These are phyloP conservation scores for Parthenolecanium corni DNA, from an alignment of 2,888 invertebrate species.

Conservation along the genomic window DNA sequence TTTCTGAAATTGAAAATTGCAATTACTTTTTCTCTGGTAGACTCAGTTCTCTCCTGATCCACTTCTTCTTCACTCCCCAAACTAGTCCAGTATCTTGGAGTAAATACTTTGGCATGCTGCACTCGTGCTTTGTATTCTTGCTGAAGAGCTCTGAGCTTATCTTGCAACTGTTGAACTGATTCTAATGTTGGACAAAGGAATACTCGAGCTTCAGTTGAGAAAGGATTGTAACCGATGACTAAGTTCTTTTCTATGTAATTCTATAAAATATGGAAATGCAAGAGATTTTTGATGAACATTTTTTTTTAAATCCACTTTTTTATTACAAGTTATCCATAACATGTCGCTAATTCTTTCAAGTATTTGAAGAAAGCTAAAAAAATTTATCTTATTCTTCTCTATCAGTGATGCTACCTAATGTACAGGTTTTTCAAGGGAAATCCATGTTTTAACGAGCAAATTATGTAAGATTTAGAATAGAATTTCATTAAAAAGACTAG, in stretches of 20 bases:
- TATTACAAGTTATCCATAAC: no score
- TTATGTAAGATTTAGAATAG: no score
- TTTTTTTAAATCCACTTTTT: no score
- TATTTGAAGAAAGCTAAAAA: no score
- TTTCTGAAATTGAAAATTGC: no score
- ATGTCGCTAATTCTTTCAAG: no score
- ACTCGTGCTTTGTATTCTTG: background rate
- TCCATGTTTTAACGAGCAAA: no score
- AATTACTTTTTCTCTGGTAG: slow-evolving; percentile 9
- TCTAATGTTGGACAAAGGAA: background rate
- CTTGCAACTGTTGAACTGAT: background rate
- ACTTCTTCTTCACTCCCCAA: slow-evolving; percentile 12
- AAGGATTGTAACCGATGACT: background rate
- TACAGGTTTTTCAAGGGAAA: no score
- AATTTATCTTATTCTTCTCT: no score
- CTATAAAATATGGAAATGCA: background rate
- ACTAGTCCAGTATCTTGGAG: background rate
- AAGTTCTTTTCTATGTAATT: background rate
- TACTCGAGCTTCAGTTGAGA: background rate
- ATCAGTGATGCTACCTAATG: no score
- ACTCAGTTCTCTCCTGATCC: slow-evolving; percentile 2
- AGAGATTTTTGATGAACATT: no score
- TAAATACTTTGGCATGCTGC: background rate
- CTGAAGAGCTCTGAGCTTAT: background rate
- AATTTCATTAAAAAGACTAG: no score